These are phyloP conservation scores for Drosophila jambulina DNA, from an alignment of 1,140 invertebrate genomes.

Conservation along the genomic window DNA sequence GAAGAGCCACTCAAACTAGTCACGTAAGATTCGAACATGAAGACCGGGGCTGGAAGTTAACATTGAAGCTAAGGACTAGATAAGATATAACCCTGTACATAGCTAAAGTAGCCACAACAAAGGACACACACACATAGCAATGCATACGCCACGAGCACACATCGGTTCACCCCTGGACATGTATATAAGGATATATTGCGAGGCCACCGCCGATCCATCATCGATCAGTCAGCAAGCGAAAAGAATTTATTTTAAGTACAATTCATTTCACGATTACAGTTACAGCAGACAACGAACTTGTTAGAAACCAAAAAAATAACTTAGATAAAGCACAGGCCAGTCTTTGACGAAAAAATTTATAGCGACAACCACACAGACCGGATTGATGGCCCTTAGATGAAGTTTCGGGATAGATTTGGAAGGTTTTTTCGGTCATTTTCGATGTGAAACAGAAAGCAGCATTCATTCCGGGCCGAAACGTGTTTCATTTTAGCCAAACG, in stretches of 20 bases:
- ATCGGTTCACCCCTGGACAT: conserved; percentile 39
- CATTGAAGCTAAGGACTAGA: conserved; percentile 80
- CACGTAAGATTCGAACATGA: conserved; percentile 63
- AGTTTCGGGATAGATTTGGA: not conserved
- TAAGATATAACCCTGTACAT: conserved; percentile 57
- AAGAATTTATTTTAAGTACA: conserved; percentile 75
- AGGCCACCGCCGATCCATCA: conserved; percentile 37
- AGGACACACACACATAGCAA: conserved; percentile 31
- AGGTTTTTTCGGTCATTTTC: not conserved
- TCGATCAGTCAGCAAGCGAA: conserved; percentile 51
- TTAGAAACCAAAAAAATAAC: conserved; percentile 39
- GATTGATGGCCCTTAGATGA: conserved; percentile 16
- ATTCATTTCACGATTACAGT: conserved; percentile 64
- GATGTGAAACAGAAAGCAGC: not conserved
- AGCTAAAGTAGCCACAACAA: conserved; percentile 45
- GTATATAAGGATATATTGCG: conserved; percentile 27
- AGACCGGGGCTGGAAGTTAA: conserved; percentile 84
- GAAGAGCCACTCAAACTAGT: conserved; percentile 43
- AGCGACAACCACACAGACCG: conserved; percentile 1
- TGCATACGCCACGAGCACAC: conserved; percentile 31
- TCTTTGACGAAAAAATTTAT: conserved; percentile 2
- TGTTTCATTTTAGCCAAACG: conserved; percentile 66
- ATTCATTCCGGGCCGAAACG: conserved; percentile 22
- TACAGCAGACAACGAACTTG: conserved; percentile 74
- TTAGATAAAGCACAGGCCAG: conserved; percentile 41